phyloP scores from a whole-genome alignment of 2,888 invertebrate species.

The Megaustenia siamemsis region DNA sequence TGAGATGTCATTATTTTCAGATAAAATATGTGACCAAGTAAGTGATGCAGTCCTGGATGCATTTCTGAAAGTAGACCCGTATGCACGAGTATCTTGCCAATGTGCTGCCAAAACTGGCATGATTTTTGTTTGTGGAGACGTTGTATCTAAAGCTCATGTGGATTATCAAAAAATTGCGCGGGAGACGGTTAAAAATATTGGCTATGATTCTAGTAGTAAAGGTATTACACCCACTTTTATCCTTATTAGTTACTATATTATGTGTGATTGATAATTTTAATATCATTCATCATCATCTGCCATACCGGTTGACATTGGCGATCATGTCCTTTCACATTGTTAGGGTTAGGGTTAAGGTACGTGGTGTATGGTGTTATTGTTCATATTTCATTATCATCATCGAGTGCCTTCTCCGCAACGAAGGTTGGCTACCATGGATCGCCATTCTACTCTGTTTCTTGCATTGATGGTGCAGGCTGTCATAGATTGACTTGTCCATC shows the following conservation, averaged over 20 bases:
- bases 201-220: slow-evolving; percentile 88
- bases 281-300: too few relatives aligned
- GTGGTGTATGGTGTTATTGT: too few relatives aligned
- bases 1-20: slow-evolving; percentile 58
- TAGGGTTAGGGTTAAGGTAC: too few relatives aligned
- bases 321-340: too few relatives aligned
- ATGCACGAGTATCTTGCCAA: slow-evolving; percentile 98
- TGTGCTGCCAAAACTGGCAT: slow-evolving; percentile 99
- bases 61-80: slow-evolving; percentile 94
- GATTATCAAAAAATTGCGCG: slow-evolving; percentile 98
- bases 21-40: slow-evolving; percentile 81
- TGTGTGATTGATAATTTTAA: too few relatives aligned
- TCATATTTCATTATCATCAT: too few relatives aligned
- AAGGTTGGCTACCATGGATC: too few relatives aligned
- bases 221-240: slow-evolving; percentile 56
- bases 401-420: too few relatives aligned
- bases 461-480: too few relatives aligned
- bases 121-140: slow-evolving; percentile 98
- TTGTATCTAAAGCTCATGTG: slow-evolving; percentile 96
- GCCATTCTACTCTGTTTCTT: too few relatives aligned
- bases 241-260: not conserved
- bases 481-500: too few relatives aligned
- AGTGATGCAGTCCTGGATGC: slow-evolving; percentile 82
- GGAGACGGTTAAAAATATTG: slow-evolving; percentile 97
- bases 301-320: too few relatives aligned